Evolutionary conservation across 2,113 vertebrate genomes (phyloP), one percentile per base, ranked within the genome.

Genomic region (Labrus mixtus): DNA sequence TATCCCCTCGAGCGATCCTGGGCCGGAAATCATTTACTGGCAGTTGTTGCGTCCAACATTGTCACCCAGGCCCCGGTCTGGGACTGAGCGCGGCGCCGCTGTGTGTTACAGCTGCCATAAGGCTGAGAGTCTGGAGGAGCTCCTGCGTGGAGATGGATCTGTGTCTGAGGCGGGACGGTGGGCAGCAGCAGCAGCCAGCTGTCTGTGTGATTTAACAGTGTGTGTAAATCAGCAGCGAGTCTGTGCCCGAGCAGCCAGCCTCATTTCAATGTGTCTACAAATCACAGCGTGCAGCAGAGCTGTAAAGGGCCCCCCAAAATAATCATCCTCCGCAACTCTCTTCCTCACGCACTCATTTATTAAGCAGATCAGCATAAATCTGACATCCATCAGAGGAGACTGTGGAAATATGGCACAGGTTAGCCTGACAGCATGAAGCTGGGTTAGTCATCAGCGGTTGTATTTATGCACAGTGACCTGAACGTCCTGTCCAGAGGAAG

Each of bases 251-350:
- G 87, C 87, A 87, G 87, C 91, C 89, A 81, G 88, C 58, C 87
- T 92, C 90, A 91, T 93, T 93, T 91, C 91, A 94, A 92, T 91
- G 89, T 83, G 71, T 89, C 84, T 73, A 93, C 92, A 94, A 94
- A 93, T 94, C 93, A 90, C 84, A 74, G 55, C 70, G 29, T 77
- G 60, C 81, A 79, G 87, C 55, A 80, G 79, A 57, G 87, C 86
- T 57, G 84, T 91, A 89, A 92, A 91, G 80, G 80, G 82, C 19
- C 73, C 82, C 29, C 84, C 87, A 80, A 90, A 91, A 93, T 91
- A 92, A 92, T 87, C 89, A 92, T 89, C 86, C 86, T 71, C 83
- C 6, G 65, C 79, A 86, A 85, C 87, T 84, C 83, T 84, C 82
- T 87, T 87, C 87, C 89, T 85, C 73, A 76, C 61, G 81, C 83